A percentile compares a stretch with the other conserved stretches of the same genome.
Evolutionary conservation across 2,888 invertebrate genomes (phyloP).

Genomic region (Pristionchus mayeri): DNA sequence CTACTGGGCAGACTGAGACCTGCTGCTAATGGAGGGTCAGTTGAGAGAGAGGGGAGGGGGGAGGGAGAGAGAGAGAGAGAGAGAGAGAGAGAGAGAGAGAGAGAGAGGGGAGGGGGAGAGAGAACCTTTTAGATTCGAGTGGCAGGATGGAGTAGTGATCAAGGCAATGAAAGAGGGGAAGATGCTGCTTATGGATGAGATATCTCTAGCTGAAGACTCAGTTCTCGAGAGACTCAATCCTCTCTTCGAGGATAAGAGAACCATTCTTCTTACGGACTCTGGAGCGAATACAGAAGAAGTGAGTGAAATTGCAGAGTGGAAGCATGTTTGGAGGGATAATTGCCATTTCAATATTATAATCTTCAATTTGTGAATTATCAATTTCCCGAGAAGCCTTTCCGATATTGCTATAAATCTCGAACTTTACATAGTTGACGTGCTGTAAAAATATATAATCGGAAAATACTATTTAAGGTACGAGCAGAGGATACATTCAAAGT

Average conservation of each 20-base stretch:
- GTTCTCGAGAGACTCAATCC: slow-evolving; percentile 97
- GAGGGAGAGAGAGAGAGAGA: background rate
- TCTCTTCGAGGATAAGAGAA: slow-evolving; percentile 91
- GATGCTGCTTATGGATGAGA: slow-evolving; percentile 96
- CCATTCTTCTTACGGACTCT: slow-evolving; percentile 90
- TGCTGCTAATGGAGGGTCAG: slow-evolving; percentile 78
- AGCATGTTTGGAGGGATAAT: slow-evolving; percentile 83
- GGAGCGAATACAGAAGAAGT: slow-evolving; percentile 78
- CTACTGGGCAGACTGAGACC: slow-evolving; percentile 96
- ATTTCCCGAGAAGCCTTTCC: too few species aligned
- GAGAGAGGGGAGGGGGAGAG: background rate
- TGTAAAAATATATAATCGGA: slow-evolving; percentile 83
- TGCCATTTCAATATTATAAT: too few species aligned
- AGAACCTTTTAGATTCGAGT: slow-evolving; percentile 82
- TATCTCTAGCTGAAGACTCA: slow-evolving; percentile 88
- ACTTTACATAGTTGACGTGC: too few species aligned
- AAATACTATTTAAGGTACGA: slow-evolving; percentile 70
- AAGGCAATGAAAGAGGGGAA: slow-evolving; percentile 90
- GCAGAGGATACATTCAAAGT: slow-evolving; percentile 87
- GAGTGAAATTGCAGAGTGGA: background rate
- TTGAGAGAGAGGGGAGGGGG: background rate
- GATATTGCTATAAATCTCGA: too few species aligned
- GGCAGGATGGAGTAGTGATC: slow-evolving; percentile 96
- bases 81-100: background rate
- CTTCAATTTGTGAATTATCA: too few species aligned